Evolutionary conservation across 2,113 vertebrate genomes (phyloP).

Genomic region (Pogonocichla stellata): DNA sequence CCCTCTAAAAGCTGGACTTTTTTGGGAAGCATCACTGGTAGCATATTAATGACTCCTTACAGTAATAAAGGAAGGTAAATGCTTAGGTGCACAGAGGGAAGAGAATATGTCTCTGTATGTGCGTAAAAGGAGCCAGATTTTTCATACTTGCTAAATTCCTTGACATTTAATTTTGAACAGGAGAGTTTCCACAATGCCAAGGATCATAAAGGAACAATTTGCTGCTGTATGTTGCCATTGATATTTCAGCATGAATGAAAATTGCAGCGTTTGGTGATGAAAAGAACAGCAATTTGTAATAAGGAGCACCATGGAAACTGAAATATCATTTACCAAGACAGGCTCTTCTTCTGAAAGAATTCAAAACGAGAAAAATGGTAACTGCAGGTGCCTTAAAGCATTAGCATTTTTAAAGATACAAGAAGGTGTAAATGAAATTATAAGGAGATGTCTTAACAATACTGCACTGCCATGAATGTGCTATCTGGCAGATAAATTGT

Average conservation of each 20-base stretch:
- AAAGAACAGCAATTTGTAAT: constrained; percentile 37
- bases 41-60: not conserved
- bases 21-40: not conserved
- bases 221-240: constrained; percentile 51
- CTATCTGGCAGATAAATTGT: not conserved
- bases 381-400: not conserved
- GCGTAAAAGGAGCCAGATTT: not conserved
- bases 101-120: not conserved
- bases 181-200: constrained; percentile 38
- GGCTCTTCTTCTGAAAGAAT: not conserved
- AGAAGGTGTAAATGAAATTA: constrained; percentile 39
- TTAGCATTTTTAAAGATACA: constrained; percentile 23
- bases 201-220: constrained; percentile 62
- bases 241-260: constrained; percentile 58
- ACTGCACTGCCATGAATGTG: not conserved
- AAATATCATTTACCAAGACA: constrained; percentile 48
- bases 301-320: constrained; percentile 60
- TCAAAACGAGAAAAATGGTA: constrained; percentile 10
- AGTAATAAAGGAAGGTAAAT: not conserved
- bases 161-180: constrained; percentile 53
- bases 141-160: constrained; percentile 36
- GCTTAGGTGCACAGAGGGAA: not conserved
- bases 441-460: constrained; percentile 23
- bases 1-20: not conserved
- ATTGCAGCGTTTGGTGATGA: constrained; percentile 26